Conservation (phyloP, 2,113 vertebrate species). For the Numida meleagris region DNA sequence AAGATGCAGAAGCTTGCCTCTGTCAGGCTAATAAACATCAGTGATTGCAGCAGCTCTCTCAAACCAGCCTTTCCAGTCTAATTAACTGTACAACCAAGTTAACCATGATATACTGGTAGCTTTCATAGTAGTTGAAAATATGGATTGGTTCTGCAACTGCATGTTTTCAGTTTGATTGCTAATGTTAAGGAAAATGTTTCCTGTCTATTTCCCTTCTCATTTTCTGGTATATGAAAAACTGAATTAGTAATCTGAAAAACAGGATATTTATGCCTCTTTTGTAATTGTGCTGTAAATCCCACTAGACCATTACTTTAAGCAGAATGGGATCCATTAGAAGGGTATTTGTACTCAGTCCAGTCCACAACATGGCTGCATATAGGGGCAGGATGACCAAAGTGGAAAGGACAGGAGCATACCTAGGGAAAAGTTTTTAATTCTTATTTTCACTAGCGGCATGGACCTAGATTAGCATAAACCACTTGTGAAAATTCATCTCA, state of each 20-base stretch:
- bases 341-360: neutral
- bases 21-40: neutral
- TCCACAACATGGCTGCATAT: neutral
- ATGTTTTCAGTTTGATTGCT: neutral
- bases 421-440: neutral
- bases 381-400: neutral
- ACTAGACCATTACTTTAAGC: neutral
- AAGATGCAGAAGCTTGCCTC: neutral
- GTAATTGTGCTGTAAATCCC: neutral
- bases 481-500: neutral
- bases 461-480: neutral
- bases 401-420: neutral
- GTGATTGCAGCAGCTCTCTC: neutral
- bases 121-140: neutral
- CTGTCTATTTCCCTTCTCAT: neutral
- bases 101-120: neutral
- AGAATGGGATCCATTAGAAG: neutral
- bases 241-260: neutral
- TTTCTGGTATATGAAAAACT: neutral
- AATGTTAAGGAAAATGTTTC: neutral
- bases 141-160: neutral
- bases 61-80: neutral
- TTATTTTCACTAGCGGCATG: neutral
- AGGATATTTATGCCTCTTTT: neutral
- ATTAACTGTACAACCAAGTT: neutral